Conservation (phyloP, 2,797 vertebrate species). For the Mormyrops attenuatus region DNA sequence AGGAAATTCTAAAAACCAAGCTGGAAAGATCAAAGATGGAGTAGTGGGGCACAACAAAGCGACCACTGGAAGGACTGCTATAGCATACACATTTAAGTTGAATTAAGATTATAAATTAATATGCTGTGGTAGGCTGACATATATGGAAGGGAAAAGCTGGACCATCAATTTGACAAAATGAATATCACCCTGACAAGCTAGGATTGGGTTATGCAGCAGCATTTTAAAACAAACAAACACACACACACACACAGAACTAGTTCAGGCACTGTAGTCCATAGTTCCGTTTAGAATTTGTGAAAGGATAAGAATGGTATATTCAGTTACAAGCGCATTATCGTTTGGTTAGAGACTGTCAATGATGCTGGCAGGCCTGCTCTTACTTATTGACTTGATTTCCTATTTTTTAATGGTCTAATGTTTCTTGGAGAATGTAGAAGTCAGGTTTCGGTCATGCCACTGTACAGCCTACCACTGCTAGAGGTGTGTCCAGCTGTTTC, state of each 20-base stretch:
- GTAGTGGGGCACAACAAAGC: constrained; percentile 44
- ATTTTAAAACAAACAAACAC: not conserved
- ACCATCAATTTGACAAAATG: not conserved
- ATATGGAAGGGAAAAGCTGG: not conserved
- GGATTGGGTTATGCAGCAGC: not conserved
- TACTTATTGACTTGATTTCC: not conserved
- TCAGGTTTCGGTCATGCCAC: not conserved
- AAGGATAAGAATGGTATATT: not conserved
- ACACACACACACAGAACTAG: not conserved
- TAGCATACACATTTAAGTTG: not conserved
- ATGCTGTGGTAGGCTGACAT: not conserved
- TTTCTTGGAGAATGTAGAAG: not conserved
- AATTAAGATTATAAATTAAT: not conserved
- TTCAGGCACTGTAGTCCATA: not conserved
- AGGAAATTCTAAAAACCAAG: constrained; percentile 95
- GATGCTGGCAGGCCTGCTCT: not conserved
- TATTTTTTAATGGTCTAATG: not conserved
- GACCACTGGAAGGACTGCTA: constrained; percentile 30
- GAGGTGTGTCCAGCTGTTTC: not conserved
- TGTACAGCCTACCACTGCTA: not conserved
- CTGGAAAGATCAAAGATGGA: constrained; percentile 98
- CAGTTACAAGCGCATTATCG: not conserved
- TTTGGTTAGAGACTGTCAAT: not conserved
- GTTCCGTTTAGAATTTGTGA: not conserved
- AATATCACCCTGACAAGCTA: not conserved